phyloP scores from a whole-genome alignment of 1,140 invertebrate species.

The Bombus sibiricus region DNA sequence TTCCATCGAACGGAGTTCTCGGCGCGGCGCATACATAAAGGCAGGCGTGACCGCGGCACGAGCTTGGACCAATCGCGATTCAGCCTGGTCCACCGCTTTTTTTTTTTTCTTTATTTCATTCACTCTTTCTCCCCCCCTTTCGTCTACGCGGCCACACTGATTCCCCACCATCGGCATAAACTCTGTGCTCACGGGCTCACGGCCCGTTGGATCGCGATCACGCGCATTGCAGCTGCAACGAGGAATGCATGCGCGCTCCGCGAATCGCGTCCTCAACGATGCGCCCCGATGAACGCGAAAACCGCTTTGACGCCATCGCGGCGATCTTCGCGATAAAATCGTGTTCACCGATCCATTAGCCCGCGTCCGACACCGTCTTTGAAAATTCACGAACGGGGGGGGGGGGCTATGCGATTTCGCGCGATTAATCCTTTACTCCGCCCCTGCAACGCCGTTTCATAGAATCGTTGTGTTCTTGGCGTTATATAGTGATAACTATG shows the following conservation, averaged over 20 bases:
- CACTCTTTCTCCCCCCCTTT: constrained; percentile 62
- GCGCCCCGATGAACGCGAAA: constrained; percentile 39
- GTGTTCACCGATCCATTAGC: background rate
- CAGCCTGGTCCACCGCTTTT: constrained; percentile 60
- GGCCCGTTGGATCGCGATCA: constrained; percentile 70
- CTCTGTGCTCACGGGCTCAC: constrained; percentile 24
- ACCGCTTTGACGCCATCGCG: constrained; percentile 53
- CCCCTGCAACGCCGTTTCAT: no score
- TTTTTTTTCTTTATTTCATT: constrained; percentile 66
- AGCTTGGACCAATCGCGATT: constrained; percentile 75
- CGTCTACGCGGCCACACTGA: constrained; percentile 57
- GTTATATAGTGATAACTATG: no score
- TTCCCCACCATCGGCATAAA: constrained; percentile 66
- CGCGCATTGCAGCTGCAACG: constrained; percentile 61
- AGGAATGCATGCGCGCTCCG: constrained; percentile 58
- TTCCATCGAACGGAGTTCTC: background rate
- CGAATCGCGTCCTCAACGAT: constrained; percentile 53
- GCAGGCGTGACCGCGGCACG: constrained; percentile 73
- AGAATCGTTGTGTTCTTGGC: no score
- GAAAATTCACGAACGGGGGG: no score
- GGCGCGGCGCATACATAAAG: constrained; percentile 58
- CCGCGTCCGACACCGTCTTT: no score
- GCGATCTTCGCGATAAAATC: constrained; percentile 8
- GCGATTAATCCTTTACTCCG: no score
- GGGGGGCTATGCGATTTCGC: no score